These are phyloP conservation scores for Medauroidea extradentata DNA, from an alignment of 1,140 invertebrate genomes.

Conservation along the genomic window DNA sequence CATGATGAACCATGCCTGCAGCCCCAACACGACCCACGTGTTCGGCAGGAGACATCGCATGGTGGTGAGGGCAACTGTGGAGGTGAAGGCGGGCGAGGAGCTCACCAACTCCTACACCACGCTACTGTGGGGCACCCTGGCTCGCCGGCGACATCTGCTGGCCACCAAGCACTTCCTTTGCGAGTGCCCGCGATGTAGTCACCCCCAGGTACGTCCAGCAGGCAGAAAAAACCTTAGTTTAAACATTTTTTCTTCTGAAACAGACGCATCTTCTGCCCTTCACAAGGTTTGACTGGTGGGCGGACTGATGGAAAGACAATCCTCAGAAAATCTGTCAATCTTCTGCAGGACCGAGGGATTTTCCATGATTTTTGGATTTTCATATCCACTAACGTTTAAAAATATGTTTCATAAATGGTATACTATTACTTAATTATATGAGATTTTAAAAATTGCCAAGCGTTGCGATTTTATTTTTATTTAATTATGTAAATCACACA, in stretches of 20 bases:
- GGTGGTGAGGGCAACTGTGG: constrained; percentile 55
- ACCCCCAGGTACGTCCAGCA: constrained; percentile 56
- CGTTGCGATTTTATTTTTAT: too few relatives aligned
- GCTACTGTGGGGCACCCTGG: constrained; percentile 64
- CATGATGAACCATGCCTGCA: constrained; percentile 70
- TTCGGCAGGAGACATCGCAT: constrained; percentile 56
- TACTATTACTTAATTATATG: too few relatives aligned
- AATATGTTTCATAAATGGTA: too few relatives aligned
- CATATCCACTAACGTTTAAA: too few relatives aligned
- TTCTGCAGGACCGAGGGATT: too few relatives aligned
- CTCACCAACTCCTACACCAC: constrained; percentile 69
- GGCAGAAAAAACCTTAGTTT: too few relatives aligned
- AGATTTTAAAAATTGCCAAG: too few relatives aligned
- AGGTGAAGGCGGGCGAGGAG: constrained; percentile 60
- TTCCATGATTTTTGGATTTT: too few relatives aligned
- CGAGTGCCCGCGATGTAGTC: constrained; percentile 61
- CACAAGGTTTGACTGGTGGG: neutral
- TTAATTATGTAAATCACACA: too few relatives aligned
- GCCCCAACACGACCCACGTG: constrained; percentile 65
- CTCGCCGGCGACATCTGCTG: constrained; percentile 58
- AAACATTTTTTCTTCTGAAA: neutral
- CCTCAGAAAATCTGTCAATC: neutral
- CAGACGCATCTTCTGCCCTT: neutral
- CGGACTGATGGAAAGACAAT: neutral
- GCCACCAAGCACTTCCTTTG: constrained; percentile 73